Conservation (phyloP, 2,797 vertebrate species). For the Balearica regulorum region DNA sequence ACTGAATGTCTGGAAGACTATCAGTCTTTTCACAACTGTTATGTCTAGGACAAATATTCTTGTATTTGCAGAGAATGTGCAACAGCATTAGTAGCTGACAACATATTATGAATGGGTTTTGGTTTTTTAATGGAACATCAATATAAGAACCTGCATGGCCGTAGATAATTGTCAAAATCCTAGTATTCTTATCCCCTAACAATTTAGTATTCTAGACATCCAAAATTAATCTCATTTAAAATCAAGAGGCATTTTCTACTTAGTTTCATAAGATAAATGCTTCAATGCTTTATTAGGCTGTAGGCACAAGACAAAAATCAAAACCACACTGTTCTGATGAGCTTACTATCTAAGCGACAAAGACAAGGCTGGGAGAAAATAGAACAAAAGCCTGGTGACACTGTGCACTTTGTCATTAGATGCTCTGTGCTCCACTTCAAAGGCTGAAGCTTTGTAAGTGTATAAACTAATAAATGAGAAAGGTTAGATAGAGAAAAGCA, state of each 20-base stretch:
- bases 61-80: neutral
- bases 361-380: neutral
- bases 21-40: neutral
- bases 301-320: neutral
- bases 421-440: neutral
- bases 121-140: neutral
- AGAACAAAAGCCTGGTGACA: neutral
- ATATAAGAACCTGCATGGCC: neutral
- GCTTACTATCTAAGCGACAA: neutral
- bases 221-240: neutral
- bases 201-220: neutral
- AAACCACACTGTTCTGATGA: rapidly evolving
- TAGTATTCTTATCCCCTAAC: neutral
- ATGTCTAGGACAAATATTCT: neutral
- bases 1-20: neutral
- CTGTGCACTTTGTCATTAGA: neutral
- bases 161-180: neutral
- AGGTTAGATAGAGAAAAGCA: neutral
- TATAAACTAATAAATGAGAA: neutral
- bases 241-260: neutral
- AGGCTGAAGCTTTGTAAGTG: neutral
- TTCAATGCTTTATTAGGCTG: neutral
- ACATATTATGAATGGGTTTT: rapidly evolving
- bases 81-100: neutral
- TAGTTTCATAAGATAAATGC: neutral